These are phyloP conservation scores for Agrypnus murinus DNA, from an alignment of 2,888 invertebrate species.

Conservation along the genomic window DNA sequence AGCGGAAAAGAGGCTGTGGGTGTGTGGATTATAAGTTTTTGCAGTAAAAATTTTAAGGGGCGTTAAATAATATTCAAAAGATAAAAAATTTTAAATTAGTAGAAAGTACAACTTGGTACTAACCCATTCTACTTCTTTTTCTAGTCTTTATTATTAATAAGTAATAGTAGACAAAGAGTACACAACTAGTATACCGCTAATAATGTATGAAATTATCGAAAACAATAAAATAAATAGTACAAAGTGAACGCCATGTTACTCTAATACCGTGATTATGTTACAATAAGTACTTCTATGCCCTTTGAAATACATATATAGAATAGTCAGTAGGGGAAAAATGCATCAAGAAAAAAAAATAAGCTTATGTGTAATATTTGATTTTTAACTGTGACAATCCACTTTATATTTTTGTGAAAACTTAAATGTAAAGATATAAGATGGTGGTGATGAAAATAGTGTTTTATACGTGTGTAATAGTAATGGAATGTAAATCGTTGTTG, in stretches of 20 bases:
- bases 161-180: conserved; percentile 6
- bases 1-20: conserved; percentile 47
- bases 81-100: conserved; percentile 31
- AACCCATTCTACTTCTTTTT: conserved; percentile 15
- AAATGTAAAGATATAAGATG: conserved; percentile 17
- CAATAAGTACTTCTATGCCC: conserved; percentile 46
- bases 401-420: conserved; percentile 42
- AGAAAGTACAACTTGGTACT: conserved; percentile 12
- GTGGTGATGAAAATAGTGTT: background rate
- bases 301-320: conserved; percentile 45
- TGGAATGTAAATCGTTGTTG: conserved; percentile 2
- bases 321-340: conserved; percentile 29
- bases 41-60: conserved; percentile 32
- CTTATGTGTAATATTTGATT: background rate
- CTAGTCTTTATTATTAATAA: conserved; percentile 37
- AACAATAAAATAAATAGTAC: conserved; percentile 60
- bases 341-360: conserved; percentile 20
- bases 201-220: conserved; percentile 37
- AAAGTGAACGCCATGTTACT: conserved; percentile 57
- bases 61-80: conserved; percentile 33
- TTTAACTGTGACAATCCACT: conserved; percentile 36
- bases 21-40: conserved; percentile 39
- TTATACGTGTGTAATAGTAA: background rate
- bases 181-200: conserved; percentile 25
- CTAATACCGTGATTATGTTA: conserved; percentile 49